Conservation (phyloP, 2,113 vertebrate species). For the Acrocephalus arundinaceus region DNA sequence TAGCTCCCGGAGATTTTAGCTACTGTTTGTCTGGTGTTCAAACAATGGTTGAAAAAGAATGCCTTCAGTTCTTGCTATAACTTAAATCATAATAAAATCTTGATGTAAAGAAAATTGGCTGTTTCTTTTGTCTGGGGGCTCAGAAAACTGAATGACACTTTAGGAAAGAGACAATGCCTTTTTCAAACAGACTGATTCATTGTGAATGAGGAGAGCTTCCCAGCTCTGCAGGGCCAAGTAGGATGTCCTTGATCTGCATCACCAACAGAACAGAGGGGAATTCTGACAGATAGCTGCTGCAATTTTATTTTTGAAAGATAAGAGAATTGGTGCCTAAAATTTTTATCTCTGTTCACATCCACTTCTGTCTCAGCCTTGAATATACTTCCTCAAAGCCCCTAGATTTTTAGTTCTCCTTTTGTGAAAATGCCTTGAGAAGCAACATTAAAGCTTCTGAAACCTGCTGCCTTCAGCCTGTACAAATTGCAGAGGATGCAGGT, state of each 20-base stretch:
- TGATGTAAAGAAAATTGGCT: neutral
- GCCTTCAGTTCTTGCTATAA: neutral
- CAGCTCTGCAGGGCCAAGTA: neutral
- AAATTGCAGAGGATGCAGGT: neutral
- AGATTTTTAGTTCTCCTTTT: neutral
- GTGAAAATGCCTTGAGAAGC: neutral
- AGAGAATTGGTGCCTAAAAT: neutral
- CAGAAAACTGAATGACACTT: neutral
- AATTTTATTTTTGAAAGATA: neutral
- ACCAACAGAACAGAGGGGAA: neutral
- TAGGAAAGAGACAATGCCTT: neutral
- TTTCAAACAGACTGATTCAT: neutral
- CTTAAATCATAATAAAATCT: neutral
- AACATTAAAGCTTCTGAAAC: neutral
- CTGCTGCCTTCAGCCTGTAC: neutral
- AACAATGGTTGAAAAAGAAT: neutral
- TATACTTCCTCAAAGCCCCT: neutral
- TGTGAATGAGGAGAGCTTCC: neutral
- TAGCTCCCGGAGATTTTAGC: neutral
- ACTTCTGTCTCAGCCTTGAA: neutral
- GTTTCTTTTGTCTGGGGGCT: neutral
- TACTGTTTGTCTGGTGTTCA: neutral
- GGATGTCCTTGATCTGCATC: neutral
- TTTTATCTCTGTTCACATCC: neutral
- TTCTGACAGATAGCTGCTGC: neutral